phyloP scores from a whole-genome alignment of 1,140 invertebrate species.

The Catajapyx aquilonaris region DNA sequence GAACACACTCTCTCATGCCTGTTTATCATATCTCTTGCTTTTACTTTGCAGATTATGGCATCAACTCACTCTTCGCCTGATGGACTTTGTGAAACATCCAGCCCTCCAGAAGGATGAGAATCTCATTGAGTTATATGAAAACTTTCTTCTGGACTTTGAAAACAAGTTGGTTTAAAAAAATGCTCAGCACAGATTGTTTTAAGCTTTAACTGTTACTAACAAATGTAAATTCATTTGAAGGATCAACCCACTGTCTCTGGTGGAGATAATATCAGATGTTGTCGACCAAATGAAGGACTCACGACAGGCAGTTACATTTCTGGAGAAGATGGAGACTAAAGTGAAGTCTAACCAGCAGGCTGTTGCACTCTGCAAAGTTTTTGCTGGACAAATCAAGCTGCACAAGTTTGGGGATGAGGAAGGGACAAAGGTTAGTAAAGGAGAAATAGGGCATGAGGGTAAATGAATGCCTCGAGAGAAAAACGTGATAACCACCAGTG shows the following conservation, averaged over 20 bases:
- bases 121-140: slow-evolving; percentile 68
- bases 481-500: too few relatives aligned
- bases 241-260: slow-evolving; percentile 77
- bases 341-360: slow-evolving; percentile 77
- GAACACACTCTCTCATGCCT: slow-evolving; percentile 3
- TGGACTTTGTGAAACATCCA: slow-evolving; percentile 60
- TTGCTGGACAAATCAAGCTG: slow-evolving; percentile 67
- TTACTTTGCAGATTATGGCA: slow-evolving; percentile 70
- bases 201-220: slow-evolving; percentile 1
- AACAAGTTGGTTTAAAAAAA: too few relatives aligned
- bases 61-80: slow-evolving; percentile 73
- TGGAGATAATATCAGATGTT: slow-evolving; percentile 65
- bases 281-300: slow-evolving; percentile 60
- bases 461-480: too few relatives aligned
- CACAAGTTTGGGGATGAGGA: slow-evolving; percentile 61
- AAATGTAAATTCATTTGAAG: slow-evolving; percentile 29
- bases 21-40: slow-evolving; percentile 4
- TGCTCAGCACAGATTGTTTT: slow-evolving; percentile 5
- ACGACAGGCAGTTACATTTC: slow-evolving; percentile 59
- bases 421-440: slow-evolving; percentile 41
- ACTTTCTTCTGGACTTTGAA: slow-evolving; percentile 83
- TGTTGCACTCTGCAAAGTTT: slow-evolving; percentile 56
- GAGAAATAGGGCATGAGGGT: too few relatives aligned
- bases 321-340: slow-evolving; percentile 68
- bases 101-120: slow-evolving; percentile 53